These are phyloP conservation scores for Merops nubicus DNA, from an alignment of 2,113 vertebrate species.

Conservation along the genomic window DNA sequence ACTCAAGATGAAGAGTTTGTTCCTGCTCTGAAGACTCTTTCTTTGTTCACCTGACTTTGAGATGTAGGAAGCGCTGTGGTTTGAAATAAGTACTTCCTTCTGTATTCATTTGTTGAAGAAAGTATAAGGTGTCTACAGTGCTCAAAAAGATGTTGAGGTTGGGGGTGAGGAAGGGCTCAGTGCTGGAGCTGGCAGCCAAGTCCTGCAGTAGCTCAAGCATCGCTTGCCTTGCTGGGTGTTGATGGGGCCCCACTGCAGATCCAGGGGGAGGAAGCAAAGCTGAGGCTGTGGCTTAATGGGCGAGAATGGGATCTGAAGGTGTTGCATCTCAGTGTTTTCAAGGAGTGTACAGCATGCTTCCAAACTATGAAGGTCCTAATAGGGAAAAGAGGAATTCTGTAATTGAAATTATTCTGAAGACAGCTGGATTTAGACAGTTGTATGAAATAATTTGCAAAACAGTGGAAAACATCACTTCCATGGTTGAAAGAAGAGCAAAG, in stretches of 20 bases:
- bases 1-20: neutral
- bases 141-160: neutral
- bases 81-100: neutral
- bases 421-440: neutral
- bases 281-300: neutral
- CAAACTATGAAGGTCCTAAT: fast-evolving
- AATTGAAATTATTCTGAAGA: neutral
- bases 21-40: neutral
- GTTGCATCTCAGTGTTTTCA: neutral
- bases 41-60: neutral
- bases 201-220: fast-evolving
- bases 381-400: neutral
- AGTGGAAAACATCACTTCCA: neutral
- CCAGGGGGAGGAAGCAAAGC: too few relatives aligned
- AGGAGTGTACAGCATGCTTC: fast-evolving
- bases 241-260: fast-evolving
- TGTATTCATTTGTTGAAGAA: neutral
- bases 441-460: neutral
- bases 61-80: neutral
- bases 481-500: neutral
- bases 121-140: neutral
- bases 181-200: neutral
- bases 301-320: neutral
- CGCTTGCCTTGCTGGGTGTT: neutral
- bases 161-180: neutral